Evolutionary conservation across 2,797 vertebrate species (phyloP).

Genomic region (Australoheros facetus): DNA sequence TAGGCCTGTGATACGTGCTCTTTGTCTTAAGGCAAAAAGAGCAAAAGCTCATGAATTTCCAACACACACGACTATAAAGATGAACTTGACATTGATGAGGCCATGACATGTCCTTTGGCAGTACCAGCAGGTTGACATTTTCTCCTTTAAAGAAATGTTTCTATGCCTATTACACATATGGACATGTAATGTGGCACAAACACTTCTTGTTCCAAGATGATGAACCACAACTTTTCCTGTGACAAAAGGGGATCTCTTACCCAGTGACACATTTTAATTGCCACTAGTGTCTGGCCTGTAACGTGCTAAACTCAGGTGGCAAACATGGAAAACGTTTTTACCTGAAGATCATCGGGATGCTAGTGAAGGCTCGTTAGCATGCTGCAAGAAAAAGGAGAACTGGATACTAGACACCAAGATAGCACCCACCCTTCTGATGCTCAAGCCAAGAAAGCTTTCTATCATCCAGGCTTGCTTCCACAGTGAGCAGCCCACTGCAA

Average conservation of each 20-base stretch:
- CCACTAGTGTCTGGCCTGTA: no score
- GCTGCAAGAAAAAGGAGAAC: not conserved
- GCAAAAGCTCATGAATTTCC: accelerated
- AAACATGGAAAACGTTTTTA: not conserved
- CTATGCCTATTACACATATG: not conserved
- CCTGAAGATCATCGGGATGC: not conserved
- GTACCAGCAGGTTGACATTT: not conserved
- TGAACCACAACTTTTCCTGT: not conserved
- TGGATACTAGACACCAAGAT: not conserved
- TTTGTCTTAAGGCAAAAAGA: not conserved
- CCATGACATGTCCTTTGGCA: not conserved
- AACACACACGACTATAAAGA: not conserved
- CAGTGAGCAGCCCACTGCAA: not conserved
- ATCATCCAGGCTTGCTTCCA: not conserved
- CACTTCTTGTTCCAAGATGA: not conserved
- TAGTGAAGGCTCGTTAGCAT: not conserved
- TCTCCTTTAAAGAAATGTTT: not conserved
- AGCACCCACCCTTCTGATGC: not conserved
- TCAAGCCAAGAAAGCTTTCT: not conserved
- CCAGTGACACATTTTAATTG: not conserved
- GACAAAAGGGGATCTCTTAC: not conserved
- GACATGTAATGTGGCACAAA: not conserved
- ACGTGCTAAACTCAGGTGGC: not conserved
- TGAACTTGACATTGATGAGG: not conserved
- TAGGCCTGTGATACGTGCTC: not conserved